Base-by-base conservation (phyloP, 92 coral and sea anemone species). In the Palythoa heliodiscus region DNA sequence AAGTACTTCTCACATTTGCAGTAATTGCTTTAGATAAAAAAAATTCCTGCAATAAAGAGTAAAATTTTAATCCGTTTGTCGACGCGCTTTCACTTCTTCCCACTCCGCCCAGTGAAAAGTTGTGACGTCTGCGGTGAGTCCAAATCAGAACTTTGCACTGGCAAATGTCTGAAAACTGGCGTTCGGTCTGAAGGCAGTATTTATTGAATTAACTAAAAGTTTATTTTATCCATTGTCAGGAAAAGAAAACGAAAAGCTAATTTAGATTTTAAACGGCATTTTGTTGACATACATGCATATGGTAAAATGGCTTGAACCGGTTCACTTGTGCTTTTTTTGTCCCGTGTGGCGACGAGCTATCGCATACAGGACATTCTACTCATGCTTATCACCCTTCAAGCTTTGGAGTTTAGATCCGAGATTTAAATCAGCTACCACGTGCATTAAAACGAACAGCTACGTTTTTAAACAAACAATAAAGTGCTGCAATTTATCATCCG, bases 201-300 rank as follows among this genome's bases (percentile, higher is more conserved):
- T 78, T 78, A 66, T 75, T 52, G 72, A 66, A 80, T 80, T 80
- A 80, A 63, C n/a, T 48, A 25, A 67, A 67, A 48, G 73, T 80
- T 80, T 63, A 80, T 80, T 52, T 63, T 80, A 52, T 20, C 84
- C 58, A 68, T 14, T 66, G 60, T 66, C 58, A 54, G 74, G 50
- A 80, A 80, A 66, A 58, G 39, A 80, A 80, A 43, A 35, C 58
- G 47, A 5, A 63, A 80, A 66, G 39, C 15, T 80, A 22, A 40
- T 40, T 78, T 38, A 48, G 58, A 11, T 47, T 66, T 80, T 67
- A 66, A 80, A 66, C 84, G 63, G 84, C 39, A 23, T 48, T 80
- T 63, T 80, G 75, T 80, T 63, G 55, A 66, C 63, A 67, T 76
- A 52, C 22, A 15, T 63, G 73, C 55, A 63, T 12, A 38, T 39